phyloP scores from a whole-genome alignment of 2,797 vertebrate species.

The Salarias fasciatus region DNA sequence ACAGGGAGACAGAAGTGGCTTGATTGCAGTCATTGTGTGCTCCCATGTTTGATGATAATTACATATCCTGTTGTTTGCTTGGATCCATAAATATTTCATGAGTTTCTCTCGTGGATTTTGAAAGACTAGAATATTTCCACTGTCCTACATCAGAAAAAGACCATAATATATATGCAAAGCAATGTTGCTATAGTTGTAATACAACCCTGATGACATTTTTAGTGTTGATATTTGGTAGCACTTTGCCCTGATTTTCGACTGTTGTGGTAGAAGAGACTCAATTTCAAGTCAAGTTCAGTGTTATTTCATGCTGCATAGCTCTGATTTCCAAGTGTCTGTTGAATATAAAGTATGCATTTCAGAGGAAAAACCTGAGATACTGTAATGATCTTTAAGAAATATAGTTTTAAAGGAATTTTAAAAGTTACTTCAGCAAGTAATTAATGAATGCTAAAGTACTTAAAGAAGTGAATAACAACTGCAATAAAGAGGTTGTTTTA shows the following conservation, averaged over 20 bases:
- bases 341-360: not conserved
- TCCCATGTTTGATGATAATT: constrained; percentile 83
- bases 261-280: not conserved
- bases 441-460: too few species aligned
- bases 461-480: too few species aligned
- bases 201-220: constrained; percentile 25
- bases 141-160: constrained; percentile 23
- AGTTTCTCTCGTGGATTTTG: constrained; percentile 39
- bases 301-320: not conserved
- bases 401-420: not conserved
- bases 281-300: not conserved
- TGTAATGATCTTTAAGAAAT: not conserved
- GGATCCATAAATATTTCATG: constrained; percentile 70
- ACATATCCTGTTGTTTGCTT: constrained; percentile 78
- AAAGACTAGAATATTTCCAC: constrained; percentile 27
- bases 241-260: not conserved
- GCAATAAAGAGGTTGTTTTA: too few species aligned
- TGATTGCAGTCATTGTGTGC: constrained; percentile 81
- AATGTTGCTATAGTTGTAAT: constrained; percentile 11
- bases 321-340: not conserved
- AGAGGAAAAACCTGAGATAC: not conserved
- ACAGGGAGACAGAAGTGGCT: constrained; percentile 71
- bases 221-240: not conserved
- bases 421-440: not conserved
- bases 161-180: not conserved